phyloP scores from a whole-genome alignment of 2,797 vertebrate genomes.

The Tolypeutes matacus region DNA sequence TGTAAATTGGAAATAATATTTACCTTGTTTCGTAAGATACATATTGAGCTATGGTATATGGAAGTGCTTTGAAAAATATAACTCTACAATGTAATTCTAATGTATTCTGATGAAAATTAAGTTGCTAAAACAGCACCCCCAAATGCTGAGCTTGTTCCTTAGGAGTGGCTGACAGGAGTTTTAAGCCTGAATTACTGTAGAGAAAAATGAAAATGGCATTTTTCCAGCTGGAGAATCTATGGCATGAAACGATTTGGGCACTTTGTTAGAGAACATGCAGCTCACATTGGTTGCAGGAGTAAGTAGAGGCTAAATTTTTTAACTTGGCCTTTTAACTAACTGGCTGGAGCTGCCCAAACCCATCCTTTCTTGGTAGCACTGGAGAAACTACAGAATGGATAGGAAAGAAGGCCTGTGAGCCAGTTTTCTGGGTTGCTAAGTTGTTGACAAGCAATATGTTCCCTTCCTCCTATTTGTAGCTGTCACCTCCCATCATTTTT shows the following conservation, averaged over 20 bases:
- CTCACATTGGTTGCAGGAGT: background rate
- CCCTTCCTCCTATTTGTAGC: background rate
- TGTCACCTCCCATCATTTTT: background rate
- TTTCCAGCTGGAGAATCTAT: background rate
- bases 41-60: background rate
- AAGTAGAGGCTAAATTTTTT: background rate
- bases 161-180: background rate
- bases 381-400: background rate
- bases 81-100: background rate
- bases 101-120: background rate
- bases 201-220: background rate
- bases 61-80: background rate
- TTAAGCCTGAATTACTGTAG: background rate
- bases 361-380: background rate
- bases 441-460: background rate
- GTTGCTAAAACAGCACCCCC: background rate
- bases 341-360: background rate
- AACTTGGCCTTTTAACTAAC: background rate
- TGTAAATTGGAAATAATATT: background rate
- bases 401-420: background rate
- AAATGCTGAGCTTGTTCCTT: background rate
- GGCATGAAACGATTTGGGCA: background rate
- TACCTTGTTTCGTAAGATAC: background rate
- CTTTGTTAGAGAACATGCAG: background rate
- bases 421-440: background rate